These are phyloP conservation scores for Nomada fucata DNA, from an alignment of 2,888 invertebrate genomes.

Conservation along the genomic window DNA sequence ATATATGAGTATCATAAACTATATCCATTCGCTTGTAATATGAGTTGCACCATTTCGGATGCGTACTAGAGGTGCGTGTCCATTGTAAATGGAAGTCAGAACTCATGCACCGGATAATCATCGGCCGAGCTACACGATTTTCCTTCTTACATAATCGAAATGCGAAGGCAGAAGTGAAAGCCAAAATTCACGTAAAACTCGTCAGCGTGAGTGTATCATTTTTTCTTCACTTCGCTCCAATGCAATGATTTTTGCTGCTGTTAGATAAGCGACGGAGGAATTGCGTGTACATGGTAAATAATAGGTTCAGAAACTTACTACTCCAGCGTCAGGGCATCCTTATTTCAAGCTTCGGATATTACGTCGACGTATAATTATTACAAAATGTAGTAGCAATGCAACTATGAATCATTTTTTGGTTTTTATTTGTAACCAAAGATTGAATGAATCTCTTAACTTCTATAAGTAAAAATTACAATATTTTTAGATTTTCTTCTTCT, in stretches of 20 bases:
- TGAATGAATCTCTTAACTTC: too few species aligned
- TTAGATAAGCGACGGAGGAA: conserved; percentile 15
- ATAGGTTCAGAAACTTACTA: background rate
- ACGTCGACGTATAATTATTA: too few species aligned
- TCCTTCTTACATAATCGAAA: conserved; percentile 44
- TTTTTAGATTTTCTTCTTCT: too few species aligned
- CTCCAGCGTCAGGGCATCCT: background rate
- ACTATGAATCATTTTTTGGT: too few species aligned
- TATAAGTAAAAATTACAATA: too few species aligned
- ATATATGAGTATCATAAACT: background rate
- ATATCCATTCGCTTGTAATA: background rate
- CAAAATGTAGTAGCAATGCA: too few species aligned
- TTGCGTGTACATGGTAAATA: conserved; percentile 11
- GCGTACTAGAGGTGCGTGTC: background rate
- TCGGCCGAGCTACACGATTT: conserved; percentile 16
- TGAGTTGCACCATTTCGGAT: background rate
- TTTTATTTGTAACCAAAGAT: too few species aligned
- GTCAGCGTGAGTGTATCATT: conserved; percentile 7
- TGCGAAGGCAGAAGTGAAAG: conserved; percentile 42
- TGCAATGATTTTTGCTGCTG: background rate
- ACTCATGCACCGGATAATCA: conserved; percentile 22
- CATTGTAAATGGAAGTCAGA: conserved; percentile 7
- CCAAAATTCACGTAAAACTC: conserved; percentile 17
- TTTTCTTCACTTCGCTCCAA: conserved; percentile 19
- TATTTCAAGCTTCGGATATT: conserved; percentile 10